Evolutionary conservation across 2,113 vertebrate species (phyloP).

Genomic region (Aptenodytes patagonicus): DNA sequence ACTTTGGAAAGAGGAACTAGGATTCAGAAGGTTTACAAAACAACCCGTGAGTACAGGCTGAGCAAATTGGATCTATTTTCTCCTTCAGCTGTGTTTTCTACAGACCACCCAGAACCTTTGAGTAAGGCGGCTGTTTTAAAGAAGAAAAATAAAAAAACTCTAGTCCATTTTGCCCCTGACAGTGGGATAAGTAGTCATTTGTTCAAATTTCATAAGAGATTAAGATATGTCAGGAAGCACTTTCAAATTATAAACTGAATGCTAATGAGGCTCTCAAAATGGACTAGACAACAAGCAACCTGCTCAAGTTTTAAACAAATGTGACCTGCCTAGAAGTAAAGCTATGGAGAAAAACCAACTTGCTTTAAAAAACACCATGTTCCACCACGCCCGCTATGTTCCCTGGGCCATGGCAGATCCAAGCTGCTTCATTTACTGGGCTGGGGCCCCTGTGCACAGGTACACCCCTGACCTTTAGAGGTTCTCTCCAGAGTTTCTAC

Average conservation of each 20-base stretch:
- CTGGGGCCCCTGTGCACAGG: not conserved
- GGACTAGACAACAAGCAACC: not conserved
- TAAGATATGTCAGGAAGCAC: not conserved
- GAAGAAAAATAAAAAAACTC: not conserved
- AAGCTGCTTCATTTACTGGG: not conserved
- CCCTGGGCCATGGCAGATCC: not conserved
- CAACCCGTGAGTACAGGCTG: fast-evolving
- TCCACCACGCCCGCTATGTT: not conserved
- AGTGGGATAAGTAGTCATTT: not conserved
- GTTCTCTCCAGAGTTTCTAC: not conserved
- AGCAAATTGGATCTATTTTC: not conserved
- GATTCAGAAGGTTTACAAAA: not conserved
- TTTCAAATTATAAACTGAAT: not conserved
- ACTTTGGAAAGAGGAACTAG: not conserved
- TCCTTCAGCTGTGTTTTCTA: not conserved
- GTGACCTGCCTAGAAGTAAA: not conserved
- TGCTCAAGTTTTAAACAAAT: not conserved
- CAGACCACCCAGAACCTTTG: not conserved
- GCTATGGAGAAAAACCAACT: fast-evolving
- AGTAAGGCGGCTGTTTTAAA: not conserved
- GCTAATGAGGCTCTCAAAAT: not conserved
- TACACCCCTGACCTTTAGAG: not conserved
- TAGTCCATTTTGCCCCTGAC: not conserved
- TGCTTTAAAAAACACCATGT: not conserved
- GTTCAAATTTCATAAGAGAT: not conserved